Evolutionary conservation across 2,113 vertebrate genomes (phyloP).

Genomic region (Australoheros scitulus): DNA sequence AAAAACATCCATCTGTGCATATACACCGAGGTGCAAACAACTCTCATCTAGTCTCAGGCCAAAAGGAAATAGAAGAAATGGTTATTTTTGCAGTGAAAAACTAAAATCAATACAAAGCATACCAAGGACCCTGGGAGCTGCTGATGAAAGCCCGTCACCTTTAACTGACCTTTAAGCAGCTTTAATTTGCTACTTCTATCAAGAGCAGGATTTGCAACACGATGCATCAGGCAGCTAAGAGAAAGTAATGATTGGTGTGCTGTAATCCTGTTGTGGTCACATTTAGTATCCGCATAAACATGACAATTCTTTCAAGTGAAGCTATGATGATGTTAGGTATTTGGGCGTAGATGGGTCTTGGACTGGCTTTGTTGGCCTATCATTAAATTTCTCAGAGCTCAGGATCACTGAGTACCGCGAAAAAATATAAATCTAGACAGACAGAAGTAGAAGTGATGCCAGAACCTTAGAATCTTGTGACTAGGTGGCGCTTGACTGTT

Average conservation of each 20-base stretch:
- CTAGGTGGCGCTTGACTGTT: constrained; percentile 60
- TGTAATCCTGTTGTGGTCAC: constrained; percentile 49
- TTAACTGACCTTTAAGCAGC: constrained; percentile 64
- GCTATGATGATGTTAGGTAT: constrained; percentile 14
- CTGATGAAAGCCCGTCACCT: constrained; percentile 48
- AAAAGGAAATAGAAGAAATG: constrained; percentile 2
- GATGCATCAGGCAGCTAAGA: constrained; percentile 55
- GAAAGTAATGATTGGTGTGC: constrained; percentile 41
- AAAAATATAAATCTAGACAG: constrained; percentile 4
- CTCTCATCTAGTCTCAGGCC: background rate
- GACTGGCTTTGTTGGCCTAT: constrained; percentile 15
- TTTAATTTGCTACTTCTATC: constrained; percentile 62
- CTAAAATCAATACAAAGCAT: constrained; percentile 47
- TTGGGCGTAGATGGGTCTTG: background rate
- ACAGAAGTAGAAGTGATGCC: constrained; percentile 12
- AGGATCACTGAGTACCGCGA: constrained; percentile 3
- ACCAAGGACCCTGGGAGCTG: constrained; percentile 19
- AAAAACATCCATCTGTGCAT: background rate
- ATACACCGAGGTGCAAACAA: background rate
- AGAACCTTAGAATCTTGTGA: constrained; percentile 38
- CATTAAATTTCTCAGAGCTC: constrained; percentile 35
- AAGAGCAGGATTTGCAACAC: constrained; percentile 53
- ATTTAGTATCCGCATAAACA: constrained; percentile 49
- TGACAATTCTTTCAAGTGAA: constrained; percentile 13
- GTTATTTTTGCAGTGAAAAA: constrained; percentile 19